phyloP scores from a whole-genome alignment of 2,888 invertebrate genomes.

The Spisula subtruncata region DNA sequence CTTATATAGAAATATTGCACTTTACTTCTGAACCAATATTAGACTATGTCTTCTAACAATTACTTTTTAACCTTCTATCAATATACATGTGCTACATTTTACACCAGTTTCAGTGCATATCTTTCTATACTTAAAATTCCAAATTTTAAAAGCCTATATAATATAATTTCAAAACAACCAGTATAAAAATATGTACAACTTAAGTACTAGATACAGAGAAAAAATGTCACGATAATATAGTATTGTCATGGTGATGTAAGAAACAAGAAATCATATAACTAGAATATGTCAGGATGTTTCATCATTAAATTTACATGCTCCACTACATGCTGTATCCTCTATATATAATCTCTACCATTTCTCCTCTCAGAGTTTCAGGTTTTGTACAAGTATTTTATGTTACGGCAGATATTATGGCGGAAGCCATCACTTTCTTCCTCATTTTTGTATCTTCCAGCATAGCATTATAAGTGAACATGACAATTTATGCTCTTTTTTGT shows the following conservation, averaged over 20 bases:
- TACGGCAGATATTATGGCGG: too few species aligned
- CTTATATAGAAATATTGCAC: too few species aligned
- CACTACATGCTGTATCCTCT: neutral
- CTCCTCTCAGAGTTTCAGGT: neutral
- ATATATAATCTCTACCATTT: neutral
- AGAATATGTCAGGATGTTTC: neutral
- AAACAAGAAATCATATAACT: neutral
- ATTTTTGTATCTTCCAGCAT: neutral
- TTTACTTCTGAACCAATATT: too few species aligned
- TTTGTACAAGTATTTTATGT: neutral
- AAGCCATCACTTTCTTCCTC: neutral
- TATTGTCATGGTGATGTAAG: neutral
- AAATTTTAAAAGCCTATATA: neutral
- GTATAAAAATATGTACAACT: neutral
- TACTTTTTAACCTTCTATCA: too few species aligned
- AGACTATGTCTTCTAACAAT: too few species aligned
- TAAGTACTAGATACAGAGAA: neutral
- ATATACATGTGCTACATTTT: neutral
- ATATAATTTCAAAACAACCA: neutral
- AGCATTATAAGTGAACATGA: neutral
- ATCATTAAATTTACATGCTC: conserved; percentile 23
- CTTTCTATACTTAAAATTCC: neutral
- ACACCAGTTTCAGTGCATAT: neutral
- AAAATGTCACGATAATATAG: neutral
- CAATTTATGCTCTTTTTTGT: conserved; percentile 2